Conservation (phyloP, 2,888 invertebrate genomes). For the Litoditis marina region DNA sequence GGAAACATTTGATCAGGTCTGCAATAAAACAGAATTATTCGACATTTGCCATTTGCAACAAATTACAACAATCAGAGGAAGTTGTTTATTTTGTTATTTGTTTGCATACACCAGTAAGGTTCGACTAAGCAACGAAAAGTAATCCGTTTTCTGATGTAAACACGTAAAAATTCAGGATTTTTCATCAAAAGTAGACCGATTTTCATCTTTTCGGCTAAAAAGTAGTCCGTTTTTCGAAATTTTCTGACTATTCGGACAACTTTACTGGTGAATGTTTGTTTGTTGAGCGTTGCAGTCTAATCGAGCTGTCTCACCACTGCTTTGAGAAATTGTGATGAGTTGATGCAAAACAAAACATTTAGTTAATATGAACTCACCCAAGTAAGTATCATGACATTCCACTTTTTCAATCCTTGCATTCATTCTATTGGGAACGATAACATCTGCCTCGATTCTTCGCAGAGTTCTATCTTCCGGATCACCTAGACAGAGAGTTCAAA, state of each 20-base stretch:
- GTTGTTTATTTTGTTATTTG: background rate
- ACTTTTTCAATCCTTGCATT: conserved; percentile 77
- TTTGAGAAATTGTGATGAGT: background rate
- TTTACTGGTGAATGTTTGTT: too few species aligned
- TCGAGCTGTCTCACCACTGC: background rate
- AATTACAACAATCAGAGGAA: background rate
- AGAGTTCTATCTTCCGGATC: conserved; percentile 81
- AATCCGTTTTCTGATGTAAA: too few species aligned
- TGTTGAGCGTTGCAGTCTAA: too few species aligned
- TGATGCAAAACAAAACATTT: background rate
- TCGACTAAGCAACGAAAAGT: too few species aligned
- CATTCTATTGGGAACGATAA: conserved; percentile 84
- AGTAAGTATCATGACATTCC: conserved; percentile 70
- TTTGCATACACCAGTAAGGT: too few species aligned
- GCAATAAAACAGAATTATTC: conserved; percentile 2
- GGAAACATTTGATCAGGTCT: conserved; percentile 54
- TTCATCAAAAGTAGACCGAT: too few species aligned
- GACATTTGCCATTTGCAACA: background rate
- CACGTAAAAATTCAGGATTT: too few species aligned
- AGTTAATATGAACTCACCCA: conserved; percentile 27
- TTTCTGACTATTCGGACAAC: too few species aligned
- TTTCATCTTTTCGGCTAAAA: too few species aligned
- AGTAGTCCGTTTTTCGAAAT: too few species aligned
- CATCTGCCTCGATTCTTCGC: conserved; percentile 82
- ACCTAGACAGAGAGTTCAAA: conserved; percentile 34